These are phyloP conservation scores for Panopea generosa DNA, from an alignment of 2,888 invertebrate genomes.

Conservation along the genomic window DNA sequence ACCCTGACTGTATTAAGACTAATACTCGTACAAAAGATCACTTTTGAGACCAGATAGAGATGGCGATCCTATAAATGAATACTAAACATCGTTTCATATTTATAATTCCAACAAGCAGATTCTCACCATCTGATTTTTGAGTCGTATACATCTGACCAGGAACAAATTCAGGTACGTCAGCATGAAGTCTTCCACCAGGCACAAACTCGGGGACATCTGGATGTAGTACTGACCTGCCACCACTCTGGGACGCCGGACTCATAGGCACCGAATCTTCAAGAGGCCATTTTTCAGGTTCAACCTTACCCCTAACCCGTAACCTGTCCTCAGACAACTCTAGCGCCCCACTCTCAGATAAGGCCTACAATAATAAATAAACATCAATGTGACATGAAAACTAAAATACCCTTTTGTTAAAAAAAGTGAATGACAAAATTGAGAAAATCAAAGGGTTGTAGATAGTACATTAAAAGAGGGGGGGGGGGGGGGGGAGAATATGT, in stretches of 20 bases:
- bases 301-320: slow-evolving; percentile 93
- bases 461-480: too few relatives aligned
- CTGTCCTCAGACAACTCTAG: slow-evolving; percentile 90
- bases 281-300: slow-evolving; percentile 95
- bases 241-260: slow-evolving; percentile 36
- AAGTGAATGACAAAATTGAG: too few relatives aligned
- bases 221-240: slow-evolving; percentile 87
- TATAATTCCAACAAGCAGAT: too few relatives aligned
- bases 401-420: too few relatives aligned
- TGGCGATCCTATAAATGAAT: too few relatives aligned
- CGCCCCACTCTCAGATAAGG: slow-evolving; percentile 93
- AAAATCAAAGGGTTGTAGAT: too few relatives aligned
- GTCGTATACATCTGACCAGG: slow-evolving; percentile 86
- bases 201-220: slow-evolving; percentile 95
- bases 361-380: slow-evolving; percentile 65
- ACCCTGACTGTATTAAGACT: too few relatives aligned
- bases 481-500: too few relatives aligned
- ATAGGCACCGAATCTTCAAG: slow-evolving; percentile 75
- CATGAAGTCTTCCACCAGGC: slow-evolving; percentile 87
- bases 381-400: too few relatives aligned
- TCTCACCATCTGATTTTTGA: background rate
- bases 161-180: slow-evolving; percentile 93
- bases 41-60: too few relatives aligned
- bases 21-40: too few relatives aligned
- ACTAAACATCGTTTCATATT: too few relatives aligned